Percentiles rank a stretch among this genome's conserved stretches.
Evolutionary conservation across 2,113 vertebrate genomes (phyloP).

Genomic region (Tyto alba): DNA sequence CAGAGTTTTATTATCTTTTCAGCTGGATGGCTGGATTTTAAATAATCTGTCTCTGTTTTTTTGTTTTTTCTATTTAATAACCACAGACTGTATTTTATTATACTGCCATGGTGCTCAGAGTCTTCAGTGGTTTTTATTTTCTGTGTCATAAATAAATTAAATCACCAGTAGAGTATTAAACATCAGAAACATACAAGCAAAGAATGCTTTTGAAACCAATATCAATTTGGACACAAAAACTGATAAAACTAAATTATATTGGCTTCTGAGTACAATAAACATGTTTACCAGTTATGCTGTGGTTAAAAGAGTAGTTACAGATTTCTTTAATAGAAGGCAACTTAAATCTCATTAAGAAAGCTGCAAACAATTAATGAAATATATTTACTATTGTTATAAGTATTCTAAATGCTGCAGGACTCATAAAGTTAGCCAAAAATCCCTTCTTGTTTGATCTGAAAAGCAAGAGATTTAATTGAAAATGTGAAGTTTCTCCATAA

Average conservation of each 20-base stretch:
- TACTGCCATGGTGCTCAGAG: background rate
- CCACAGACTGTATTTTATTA: conserved; percentile 31
- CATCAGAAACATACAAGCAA: conserved; percentile 12
- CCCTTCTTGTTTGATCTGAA: background rate
- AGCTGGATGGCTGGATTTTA: conserved; percentile 30
- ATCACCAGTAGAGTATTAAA: conserved; percentile 11
- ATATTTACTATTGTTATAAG: background rate
- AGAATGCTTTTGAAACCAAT: conserved; percentile 26
- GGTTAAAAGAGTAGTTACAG: background rate
- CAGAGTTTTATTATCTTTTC: conserved; percentile 43
- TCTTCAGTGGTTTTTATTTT: conserved; percentile 1
- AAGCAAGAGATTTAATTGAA: conserved; percentile 10
- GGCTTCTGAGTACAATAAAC: conserved; percentile 6
- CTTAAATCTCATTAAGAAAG: conserved; percentile 6
- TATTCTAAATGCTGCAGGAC: background rate
- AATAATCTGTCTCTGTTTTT: conserved; percentile 45
- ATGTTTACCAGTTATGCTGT: background rate
- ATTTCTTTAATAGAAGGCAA: background rate
- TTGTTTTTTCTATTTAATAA: conserved; percentile 54
- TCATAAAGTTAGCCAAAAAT: background rate
- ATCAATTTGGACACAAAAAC: background rate
- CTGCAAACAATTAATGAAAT: background rate
- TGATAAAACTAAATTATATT: conserved; percentile 21
- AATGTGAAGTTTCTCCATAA: background rate
- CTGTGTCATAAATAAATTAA: conserved; percentile 33